Percentiles rank a stretch among this genome's conserved stretches.
Conservation (phyloP, 1,140 invertebrate genomes). For the Megathymus violae region DNA sequence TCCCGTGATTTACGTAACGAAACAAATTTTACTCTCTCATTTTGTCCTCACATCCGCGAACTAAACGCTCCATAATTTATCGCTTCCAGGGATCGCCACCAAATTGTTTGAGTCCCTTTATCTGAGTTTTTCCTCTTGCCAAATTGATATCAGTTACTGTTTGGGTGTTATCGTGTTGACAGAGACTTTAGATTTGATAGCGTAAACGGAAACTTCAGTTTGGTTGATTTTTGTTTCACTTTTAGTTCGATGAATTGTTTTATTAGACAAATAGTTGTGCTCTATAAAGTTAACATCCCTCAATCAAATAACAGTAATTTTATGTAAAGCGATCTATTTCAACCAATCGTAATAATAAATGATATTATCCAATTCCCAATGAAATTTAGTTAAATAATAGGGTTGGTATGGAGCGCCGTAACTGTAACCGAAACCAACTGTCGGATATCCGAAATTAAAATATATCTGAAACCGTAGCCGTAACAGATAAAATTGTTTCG, state of each 20-base stretch:
- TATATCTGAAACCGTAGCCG: too few species aligned
- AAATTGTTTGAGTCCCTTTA: slow-evolving; percentile 29
- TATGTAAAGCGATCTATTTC: too few species aligned
- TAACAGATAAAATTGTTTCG: too few species aligned
- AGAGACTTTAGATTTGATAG: slow-evolving; percentile 8
- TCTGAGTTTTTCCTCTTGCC: slow-evolving; percentile 26
- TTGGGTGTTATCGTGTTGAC: slow-evolving; percentile 18
- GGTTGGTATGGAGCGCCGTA: too few species aligned
- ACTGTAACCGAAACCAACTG: too few species aligned
- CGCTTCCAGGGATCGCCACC: slow-evolving; percentile 13
- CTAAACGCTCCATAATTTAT: slow-evolving; percentile 28
- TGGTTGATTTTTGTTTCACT: neutral
- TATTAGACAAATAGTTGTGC: too few species aligned
- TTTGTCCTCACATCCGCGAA: slow-evolving; percentile 14
- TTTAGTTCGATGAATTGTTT: neutral
- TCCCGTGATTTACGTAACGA: neutral
- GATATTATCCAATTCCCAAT: too few species aligned
- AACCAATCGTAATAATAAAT: too few species aligned
- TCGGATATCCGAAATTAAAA: too few species aligned
- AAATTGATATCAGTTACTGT: slow-evolving; percentile 27
- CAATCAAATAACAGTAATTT: too few species aligned
- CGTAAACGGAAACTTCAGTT: neutral
- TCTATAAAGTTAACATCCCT: too few species aligned
- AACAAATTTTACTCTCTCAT: slow-evolving; percentile 22
- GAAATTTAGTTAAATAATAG: too few species aligned